A percentile compares a stretch with the other conserved stretches of the same genome.
phyloP scores from a whole-genome alignment of 2,797 vertebrate genomes.

The Takifugu rubripes region DNA sequence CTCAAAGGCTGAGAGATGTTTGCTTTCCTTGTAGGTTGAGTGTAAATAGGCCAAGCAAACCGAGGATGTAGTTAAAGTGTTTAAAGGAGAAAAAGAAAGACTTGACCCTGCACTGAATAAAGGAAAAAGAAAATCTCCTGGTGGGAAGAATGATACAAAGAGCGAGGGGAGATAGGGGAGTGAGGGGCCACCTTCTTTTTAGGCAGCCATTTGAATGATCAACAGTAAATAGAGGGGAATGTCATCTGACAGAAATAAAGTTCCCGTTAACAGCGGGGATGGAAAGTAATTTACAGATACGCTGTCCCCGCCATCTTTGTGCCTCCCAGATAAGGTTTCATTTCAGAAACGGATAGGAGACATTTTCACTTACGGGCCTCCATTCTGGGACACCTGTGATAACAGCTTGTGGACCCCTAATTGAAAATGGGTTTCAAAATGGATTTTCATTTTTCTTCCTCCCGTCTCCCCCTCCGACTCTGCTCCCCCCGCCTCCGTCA shows the following conservation, averaged over 20 bases:
- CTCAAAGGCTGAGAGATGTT: slow-evolving; percentile 49
- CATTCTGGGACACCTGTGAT: slow-evolving; percentile 99
- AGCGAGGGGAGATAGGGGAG: slow-evolving; percentile 60
- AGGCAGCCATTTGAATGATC: slow-evolving; percentile 95
- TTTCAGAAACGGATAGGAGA: slow-evolving; percentile 99
- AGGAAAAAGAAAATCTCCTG: slow-evolving; percentile 26
- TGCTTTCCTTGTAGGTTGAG: slow-evolving; percentile 34
- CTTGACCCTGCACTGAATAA: slow-evolving; percentile 46
- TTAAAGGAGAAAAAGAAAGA: slow-evolving; percentile 57
- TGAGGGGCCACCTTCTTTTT: slow-evolving; percentile 64
- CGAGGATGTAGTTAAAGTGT: slow-evolving; percentile 54
- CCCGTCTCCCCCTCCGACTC: slow-evolving; percentile 53
- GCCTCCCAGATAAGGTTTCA: slow-evolving; percentile 99
- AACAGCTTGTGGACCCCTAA: slow-evolving; percentile 99
- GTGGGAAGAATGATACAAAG: slow-evolving; percentile 38
- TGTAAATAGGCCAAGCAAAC: slow-evolving; percentile 51
- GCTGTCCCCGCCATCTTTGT: slow-evolving; percentile 98
- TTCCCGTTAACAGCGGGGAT: slow-evolving; percentile 96
- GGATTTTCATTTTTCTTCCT: slow-evolving; percentile 98
- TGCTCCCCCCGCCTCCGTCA: slow-evolving; percentile 20
- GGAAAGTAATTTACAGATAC: slow-evolving; percentile 99
- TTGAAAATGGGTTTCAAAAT: slow-evolving; percentile 99
- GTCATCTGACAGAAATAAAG: slow-evolving; percentile 99
- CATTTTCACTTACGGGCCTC: slow-evolving; percentile 97
- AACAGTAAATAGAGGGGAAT: slow-evolving; percentile 90